Percentiles rank a stretch among this genome's conserved stretches.
Conservation (phyloP, 2,797 vertebrate species). For the Halcyon badia region DNA sequence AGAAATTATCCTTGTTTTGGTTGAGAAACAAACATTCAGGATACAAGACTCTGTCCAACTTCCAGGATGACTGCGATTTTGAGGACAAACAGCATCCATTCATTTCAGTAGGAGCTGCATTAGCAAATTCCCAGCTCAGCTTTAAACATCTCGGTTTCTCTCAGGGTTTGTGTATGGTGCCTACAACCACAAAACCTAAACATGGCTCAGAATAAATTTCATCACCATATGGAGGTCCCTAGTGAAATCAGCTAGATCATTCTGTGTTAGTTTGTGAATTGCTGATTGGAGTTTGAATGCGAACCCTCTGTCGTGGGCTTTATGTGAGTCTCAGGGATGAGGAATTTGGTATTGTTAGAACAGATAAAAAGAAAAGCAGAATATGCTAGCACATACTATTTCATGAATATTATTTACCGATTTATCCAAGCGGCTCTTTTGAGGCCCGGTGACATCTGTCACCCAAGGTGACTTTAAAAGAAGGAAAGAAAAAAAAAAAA, state of each 20-base stretch:
- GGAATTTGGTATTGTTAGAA: constrained; percentile 61
- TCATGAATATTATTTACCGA: constrained; percentile 37
- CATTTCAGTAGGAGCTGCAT: background rate
- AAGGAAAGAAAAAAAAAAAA: background rate
- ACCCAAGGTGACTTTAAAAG: constrained; percentile 32
- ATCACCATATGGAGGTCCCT: constrained; percentile 72
- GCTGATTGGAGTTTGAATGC: constrained; percentile 63
- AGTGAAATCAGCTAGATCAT: constrained; percentile 70
- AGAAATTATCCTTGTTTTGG: background rate
- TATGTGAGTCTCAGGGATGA: constrained; percentile 51
- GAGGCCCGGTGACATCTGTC: constrained; percentile 29
- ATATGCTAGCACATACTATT: constrained; percentile 10
- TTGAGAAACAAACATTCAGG: background rate
- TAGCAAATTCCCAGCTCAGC: constrained; percentile 35
- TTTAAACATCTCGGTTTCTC: constrained; percentile 32
- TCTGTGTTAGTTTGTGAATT: constrained; percentile 64
- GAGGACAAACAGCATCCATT: constrained; percentile 21
- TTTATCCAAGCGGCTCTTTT: constrained; percentile 2
- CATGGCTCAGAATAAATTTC: constrained; percentile 73
- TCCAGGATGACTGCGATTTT: background rate
- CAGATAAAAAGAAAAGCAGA: background rate
- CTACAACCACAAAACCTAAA: constrained; percentile 59
- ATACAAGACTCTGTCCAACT: background rate
- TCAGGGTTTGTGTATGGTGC: constrained; percentile 37
- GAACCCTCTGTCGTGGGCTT: constrained; percentile 45